Percentiles rank a stretch among this genome's conserved stretches.
Conservation (phyloP, 2,797 vertebrate species). For the Phataginus tetradactyla region DNA sequence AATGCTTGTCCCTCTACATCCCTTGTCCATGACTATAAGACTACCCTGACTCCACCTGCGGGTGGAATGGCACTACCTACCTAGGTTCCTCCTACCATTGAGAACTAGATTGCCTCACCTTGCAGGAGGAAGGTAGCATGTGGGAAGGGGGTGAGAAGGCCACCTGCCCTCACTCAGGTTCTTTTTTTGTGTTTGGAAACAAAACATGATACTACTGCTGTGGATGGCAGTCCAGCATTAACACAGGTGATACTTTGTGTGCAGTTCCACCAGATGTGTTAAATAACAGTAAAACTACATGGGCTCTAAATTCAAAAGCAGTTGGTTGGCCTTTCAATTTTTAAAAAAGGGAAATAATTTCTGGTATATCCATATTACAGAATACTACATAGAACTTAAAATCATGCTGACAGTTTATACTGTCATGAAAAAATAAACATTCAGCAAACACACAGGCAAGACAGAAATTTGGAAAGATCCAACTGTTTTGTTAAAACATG, state of each 20-base stretch:
- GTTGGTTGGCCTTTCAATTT: conserved; percentile 17
- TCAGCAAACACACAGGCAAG: neutral
- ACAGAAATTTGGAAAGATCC: conserved; percentile 25
- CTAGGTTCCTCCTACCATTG: neutral
- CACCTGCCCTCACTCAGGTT: neutral
- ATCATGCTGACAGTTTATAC: neutral
- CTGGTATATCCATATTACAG: neutral
- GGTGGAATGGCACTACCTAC: neutral
- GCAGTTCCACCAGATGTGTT: neutral
- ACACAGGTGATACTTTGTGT: neutral
- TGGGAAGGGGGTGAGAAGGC: neutral
- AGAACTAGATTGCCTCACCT: neutral
- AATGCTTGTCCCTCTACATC: neutral
- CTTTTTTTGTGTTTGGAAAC: neutral
- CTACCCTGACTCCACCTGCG: neutral
- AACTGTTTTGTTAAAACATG: conserved; percentile 12
- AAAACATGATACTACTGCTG: neutral
- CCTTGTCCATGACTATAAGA: neutral
- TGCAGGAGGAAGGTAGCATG: neutral
- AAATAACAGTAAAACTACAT: neutral
- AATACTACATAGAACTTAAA: neutral
- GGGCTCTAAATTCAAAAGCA: neutral
- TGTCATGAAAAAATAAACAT: neutral
- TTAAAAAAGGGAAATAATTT: neutral
- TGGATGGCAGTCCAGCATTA: neutral